phyloP scores from a whole-genome alignment of 2,113 vertebrate genomes.

The Phrynosoma blainvillii region DNA sequence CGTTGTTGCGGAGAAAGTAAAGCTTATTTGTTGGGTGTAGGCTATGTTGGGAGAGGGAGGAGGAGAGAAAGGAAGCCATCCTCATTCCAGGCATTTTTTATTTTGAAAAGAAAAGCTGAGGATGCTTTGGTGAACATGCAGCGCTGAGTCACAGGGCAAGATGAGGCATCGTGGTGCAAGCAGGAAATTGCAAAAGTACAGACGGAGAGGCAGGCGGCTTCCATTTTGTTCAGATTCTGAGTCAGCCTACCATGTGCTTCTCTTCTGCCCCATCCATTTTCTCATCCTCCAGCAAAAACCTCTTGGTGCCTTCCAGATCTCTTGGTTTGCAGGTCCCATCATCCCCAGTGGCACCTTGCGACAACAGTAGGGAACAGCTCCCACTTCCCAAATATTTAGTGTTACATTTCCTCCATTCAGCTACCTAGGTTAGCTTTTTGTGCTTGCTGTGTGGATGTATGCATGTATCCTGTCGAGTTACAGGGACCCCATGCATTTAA shows the following conservation, averaged over 20 bases:
- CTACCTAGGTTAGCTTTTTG: too few relatives aligned
- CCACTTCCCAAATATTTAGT: neutral
- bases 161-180: slow-evolving; percentile 5
- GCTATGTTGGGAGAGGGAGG: neutral
- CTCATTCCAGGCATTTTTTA: neutral
- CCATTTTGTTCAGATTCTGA: neutral
- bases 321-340: too few relatives aligned
- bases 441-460: too few relatives aligned
- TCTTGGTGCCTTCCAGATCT: too few relatives aligned
- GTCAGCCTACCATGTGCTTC: neutral
- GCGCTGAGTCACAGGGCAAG: slow-evolving; percentile 72
- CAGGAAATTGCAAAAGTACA: slow-evolving; percentile 57
- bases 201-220: slow-evolving; percentile 21
- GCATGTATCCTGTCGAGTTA: too few relatives aligned
- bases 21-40: too few relatives aligned
- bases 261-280: too few relatives aligned
- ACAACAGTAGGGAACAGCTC: too few relatives aligned
- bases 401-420: neutral
- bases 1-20: neutral
- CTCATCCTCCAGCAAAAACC: too few relatives aligned
- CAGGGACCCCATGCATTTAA: too few relatives aligned
- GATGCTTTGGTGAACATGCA: slow-evolving; percentile 45
- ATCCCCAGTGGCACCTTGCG: too few relatives aligned
- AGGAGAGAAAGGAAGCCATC: neutral
- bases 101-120: too few relatives aligned